Evolutionary conservation across 2,888 invertebrate species (phyloP).

Genomic region (Sacculina carcini): DNA sequence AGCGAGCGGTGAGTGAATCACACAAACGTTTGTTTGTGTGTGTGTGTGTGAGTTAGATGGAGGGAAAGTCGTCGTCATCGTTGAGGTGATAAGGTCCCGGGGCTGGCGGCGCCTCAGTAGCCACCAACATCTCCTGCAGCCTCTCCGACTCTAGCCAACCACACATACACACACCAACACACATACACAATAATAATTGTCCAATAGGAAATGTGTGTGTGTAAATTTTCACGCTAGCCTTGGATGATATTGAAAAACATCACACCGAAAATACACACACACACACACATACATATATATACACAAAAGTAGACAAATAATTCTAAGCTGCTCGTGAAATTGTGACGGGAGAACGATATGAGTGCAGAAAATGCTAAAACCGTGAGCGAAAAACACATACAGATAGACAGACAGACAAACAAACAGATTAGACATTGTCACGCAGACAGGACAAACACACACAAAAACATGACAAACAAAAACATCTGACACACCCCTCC

Average conservation of each 20-base stretch:
- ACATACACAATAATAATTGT: too few relatives aligned
- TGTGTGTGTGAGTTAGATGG: too few relatives aligned
- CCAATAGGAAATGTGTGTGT: too few relatives aligned
- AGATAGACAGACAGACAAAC: neutral
- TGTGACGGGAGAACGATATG: neutral
- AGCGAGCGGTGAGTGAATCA: neutral
- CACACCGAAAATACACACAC: too few relatives aligned
- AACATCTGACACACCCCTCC: too few relatives aligned
- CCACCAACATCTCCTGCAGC: constrained; percentile 41
- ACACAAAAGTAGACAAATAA: too few relatives aligned
- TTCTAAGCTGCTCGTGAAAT: neutral
- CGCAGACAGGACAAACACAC: neutral
- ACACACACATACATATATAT: too few relatives aligned
- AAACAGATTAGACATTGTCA: neutral
- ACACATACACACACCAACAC: too few relatives aligned
- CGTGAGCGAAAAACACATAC: neutral
- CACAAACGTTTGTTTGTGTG: neutral
- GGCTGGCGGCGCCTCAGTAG: constrained; percentile 37
- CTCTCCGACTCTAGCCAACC: constrained; percentile 43
- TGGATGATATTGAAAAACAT: too few relatives aligned
- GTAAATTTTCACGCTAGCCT: too few relatives aligned
- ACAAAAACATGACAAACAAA: too few relatives aligned
- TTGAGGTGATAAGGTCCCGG: constrained; percentile 40
- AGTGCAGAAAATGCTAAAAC: neutral
- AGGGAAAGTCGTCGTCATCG: constrained; percentile 59